Evolutionary conservation across 2,797 vertebrate genomes (phyloP), one percentile per base, ranked within the genome.

Genomic region (Parauchenoglanis punctatus): DNA sequence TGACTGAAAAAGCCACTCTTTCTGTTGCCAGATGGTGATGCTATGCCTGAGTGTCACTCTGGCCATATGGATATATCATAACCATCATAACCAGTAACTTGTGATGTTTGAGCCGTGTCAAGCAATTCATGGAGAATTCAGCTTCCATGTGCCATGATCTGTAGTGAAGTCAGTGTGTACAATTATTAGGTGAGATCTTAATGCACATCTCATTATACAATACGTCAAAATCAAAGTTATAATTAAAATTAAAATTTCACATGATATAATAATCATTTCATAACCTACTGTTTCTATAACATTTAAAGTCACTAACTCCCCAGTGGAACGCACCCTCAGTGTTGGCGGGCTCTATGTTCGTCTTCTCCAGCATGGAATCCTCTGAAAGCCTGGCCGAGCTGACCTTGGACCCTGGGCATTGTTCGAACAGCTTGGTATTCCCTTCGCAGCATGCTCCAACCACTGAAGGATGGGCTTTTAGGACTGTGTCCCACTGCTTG

Each of bases 361-460:
- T 92, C 91, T 93, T 92, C 92, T 92, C 92, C 88, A 92, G 92
- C 93, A 91, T 92, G 92, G 93, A 91, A 93, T 93, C 70, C 86
- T 85, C 76, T 92, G 94, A 96, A 95, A 94, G 93, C 92, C 92
- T 94, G 93, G 93, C 94, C 88, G 91, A 91, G 92, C 91, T 94
- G 94, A 94, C 94, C 94, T 92, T 91, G 94, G 93, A 94, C 94
- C 93, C 93, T 91, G 93, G 90, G 91, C 92, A 95, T 96, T 96
- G 95, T 96, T 93, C 89, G 68, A 83, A 40, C 86, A 94, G 94
- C 94, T 96, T 96, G 95, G 94, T 96, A 96, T 96, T 96, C 95
- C 94, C 94, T 95, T 95, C 94, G 91, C 94, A 94, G 93, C 93
- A 85, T 92, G 92, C 91, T 93, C 93, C 85, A 92, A 92, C 91